Evolutionary conservation across 2,888 invertebrate genomes (phyloP).

Genomic region (Strigamia crassipes): DNA sequence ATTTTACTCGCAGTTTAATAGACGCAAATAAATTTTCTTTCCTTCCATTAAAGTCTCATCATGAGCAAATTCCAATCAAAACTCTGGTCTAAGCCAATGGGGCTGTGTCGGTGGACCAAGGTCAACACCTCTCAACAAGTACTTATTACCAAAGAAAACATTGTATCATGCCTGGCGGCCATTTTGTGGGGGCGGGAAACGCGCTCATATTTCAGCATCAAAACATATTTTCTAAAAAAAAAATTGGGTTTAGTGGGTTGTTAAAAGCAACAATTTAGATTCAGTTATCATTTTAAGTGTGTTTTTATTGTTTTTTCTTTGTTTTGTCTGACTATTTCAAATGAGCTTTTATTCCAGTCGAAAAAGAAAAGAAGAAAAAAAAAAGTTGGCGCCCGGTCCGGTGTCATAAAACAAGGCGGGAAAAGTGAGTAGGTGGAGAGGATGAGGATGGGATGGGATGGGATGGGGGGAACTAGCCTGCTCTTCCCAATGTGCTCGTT

Average conservation of each 20-base stretch:
- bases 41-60: constrained; percentile 30
- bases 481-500: constrained; percentile 30
- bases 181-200: constrained; percentile 24
- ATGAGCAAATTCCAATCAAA: constrained; percentile 25
- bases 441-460: neutral
- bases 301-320: neutral
- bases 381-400: neutral
- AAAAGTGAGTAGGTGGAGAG: constrained; percentile 25
- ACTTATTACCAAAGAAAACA: constrained; percentile 26
- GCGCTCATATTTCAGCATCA: neutral
- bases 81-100: neutral
- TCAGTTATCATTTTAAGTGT: neutral
- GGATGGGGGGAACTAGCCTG: neutral
- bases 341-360: neutral
- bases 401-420: constrained; percentile 22
- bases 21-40: constrained; percentile 14
- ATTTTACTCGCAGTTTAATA: constrained; percentile 19
- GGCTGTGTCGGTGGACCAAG: constrained; percentile 17
- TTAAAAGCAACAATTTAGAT: neutral
- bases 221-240: neutral
- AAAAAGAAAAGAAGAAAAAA: neutral
- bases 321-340: neutral
- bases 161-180: constrained; percentile 22
- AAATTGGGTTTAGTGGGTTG: neutral
- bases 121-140: constrained; percentile 30